Evolutionary conservation across 1,140 invertebrate genomes (phyloP).

Genomic region (Carposina sasakii): DNA sequence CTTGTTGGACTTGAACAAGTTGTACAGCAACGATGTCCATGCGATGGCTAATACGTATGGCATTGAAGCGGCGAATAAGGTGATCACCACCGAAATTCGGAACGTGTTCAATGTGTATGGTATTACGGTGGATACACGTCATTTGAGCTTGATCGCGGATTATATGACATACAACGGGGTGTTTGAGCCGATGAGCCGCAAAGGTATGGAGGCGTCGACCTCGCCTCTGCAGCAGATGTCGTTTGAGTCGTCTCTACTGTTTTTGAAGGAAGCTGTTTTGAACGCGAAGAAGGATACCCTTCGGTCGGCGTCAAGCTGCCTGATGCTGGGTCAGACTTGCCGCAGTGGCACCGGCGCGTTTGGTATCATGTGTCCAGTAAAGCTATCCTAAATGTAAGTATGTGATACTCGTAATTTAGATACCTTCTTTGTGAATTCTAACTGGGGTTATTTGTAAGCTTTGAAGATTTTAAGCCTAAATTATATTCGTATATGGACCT

Average conservation of each 20-base stretch:
- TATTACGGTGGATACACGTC: constrained; percentile 94
- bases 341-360: constrained; percentile 90
- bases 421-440: too few relatives aligned
- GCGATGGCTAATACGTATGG: constrained; percentile 92
- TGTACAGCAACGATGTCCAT: constrained; percentile 97
- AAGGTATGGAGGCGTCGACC: constrained; percentile 88
- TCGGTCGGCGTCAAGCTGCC: constrained; percentile 88
- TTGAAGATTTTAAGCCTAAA: too few relatives aligned
- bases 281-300: constrained; percentile 82
- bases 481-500: too few relatives aligned
- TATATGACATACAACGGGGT: constrained; percentile 97
- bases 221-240: constrained; percentile 99
- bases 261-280: constrained; percentile 88
- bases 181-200: constrained; percentile 92
- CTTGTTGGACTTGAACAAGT: constrained; percentile 86
- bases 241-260: constrained; percentile 94
- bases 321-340: constrained; percentile 90
- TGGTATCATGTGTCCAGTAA: constrained; percentile 42
- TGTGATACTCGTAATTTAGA: too few relatives aligned
- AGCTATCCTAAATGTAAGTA: too few relatives aligned
- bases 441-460: too few relatives aligned
- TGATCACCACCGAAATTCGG: constrained; percentile 92
- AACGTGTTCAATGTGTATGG: constrained; percentile 97
- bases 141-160: constrained; percentile 94
- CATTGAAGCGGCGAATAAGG: constrained; percentile 94